These are phyloP conservation scores for Potamarius usumacintae DNA, from an alignment of 2,113 vertebrate species.

Conservation along the genomic window DNA sequence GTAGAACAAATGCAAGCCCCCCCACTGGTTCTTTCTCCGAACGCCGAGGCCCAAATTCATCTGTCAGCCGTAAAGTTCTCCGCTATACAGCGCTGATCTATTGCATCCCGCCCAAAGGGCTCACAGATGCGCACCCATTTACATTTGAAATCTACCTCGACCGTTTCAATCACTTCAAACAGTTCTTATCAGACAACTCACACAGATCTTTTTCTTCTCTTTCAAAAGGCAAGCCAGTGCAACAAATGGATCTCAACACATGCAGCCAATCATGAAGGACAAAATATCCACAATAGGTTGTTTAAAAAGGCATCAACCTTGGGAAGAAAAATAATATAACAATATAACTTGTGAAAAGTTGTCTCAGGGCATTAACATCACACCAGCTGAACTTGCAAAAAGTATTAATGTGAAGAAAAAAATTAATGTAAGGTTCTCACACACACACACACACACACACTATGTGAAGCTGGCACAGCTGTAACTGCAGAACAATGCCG, in stretches of 20 bases:
- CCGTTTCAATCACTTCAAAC: constrained; percentile 60
- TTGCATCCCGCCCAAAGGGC: constrained; percentile 54
- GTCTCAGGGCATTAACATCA: background rate
- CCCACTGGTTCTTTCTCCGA: constrained; percentile 58
- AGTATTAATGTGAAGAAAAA: background rate
- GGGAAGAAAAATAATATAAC: background rate
- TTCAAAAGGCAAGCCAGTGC: constrained; percentile 29
- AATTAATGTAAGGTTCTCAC: constrained; percentile 10
- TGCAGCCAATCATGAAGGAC: background rate
- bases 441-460: constrained; percentile 7
- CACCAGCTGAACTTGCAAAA: background rate
- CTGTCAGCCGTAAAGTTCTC: constrained; percentile 63
- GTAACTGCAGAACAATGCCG: constrained; percentile 32
- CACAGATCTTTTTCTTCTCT: constrained; percentile 49
- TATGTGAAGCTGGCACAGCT: constrained; percentile 22
- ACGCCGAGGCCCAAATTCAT: constrained; percentile 61
- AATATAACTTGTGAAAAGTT: background rate
- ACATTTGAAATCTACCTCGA: constrained; percentile 61
- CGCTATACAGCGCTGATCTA: constrained; percentile 59
- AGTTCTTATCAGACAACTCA: constrained; percentile 54
- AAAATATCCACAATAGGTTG: background rate
- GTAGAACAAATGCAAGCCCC: constrained; percentile 59
- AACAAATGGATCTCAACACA: constrained; percentile 5
- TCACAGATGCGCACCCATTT: constrained; percentile 58
- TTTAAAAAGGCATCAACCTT: background rate